Conservation (phyloP, 2,113 vertebrate species). For the Oenanthe melanoleuca region DNA sequence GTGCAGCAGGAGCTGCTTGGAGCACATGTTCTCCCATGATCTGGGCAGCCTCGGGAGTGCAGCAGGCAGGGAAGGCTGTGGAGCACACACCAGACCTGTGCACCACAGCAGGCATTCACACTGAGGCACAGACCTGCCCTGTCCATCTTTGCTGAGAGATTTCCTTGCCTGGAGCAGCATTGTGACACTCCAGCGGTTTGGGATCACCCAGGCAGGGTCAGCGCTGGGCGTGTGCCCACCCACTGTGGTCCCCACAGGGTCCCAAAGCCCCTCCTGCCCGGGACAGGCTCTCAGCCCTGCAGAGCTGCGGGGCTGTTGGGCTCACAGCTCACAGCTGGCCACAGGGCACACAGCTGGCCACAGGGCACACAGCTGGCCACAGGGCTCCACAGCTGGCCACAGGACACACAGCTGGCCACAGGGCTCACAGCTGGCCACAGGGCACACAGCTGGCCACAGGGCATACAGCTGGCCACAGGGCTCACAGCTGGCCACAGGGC, state of each 20-base stretch:
- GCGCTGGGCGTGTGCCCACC: rapidly evolving
- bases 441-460: too few relatives aligned
- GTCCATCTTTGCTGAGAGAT: rapidly evolving
- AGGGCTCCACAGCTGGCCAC: too few relatives aligned
- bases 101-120: rapidly evolving
- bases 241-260: rapidly evolving
- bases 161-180: background rate
- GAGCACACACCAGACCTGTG: background rate
- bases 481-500: too few relatives aligned
- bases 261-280: background rate
- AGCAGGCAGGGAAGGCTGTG: rapidly evolving
- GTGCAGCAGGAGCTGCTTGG: background rate
- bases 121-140: rapidly evolving
- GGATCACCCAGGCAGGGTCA: background rate
- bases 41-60: background rate
- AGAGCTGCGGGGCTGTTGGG: background rate
- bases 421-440: background rate
- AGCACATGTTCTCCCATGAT: background rate
- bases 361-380: too few relatives aligned
- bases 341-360: too few relatives aligned
- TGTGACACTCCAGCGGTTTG: rapidly evolving
- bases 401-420: too few relatives aligned
- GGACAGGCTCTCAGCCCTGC: background rate
- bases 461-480: too few relatives aligned
- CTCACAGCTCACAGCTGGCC: background rate